Base-by-base conservation (phyloP, 2,888 invertebrate genomes). In the Alsophila aescularia region DNA sequence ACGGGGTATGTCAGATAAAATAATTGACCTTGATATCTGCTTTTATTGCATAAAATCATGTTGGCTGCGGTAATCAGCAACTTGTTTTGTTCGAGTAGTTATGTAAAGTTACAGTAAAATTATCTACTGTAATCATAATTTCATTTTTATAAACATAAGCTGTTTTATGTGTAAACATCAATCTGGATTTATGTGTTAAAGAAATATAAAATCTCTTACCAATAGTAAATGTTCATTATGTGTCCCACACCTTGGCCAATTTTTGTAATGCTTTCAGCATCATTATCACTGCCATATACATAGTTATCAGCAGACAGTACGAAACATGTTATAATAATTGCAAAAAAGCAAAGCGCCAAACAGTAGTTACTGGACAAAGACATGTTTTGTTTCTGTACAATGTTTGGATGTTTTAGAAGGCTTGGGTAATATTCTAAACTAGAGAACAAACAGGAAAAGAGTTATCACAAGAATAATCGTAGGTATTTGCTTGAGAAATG, bases 221-320 rank as follows among this genome's bases (percentile, higher is more conserved):
- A 98, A 81, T 97, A 98, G 70, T 96, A 93, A 83, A 98, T 96
- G 87, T 95, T 96, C 87, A 47, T 66, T 21, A 96, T 95, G 60
- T 94, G 93, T 63, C 91, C 91, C 52, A 95, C 94, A 56, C 90
- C 90, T 80, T 89, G 90, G 37, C 91, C 91, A 64, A 91, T 89
- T 83, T 91, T 91, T 50, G 85, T 75, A 67, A 90, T 82, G 65
- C 90, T 84, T 93, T 95, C 84, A 92, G 93, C 67, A 93, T 95
- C 78, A 96, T 93, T 93, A 94, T 96, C 83, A 72, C 69, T 82
- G 32, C 84, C 87, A 62, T 73, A 65, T 37, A 77, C 85, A 69
- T 77, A 82, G 64, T 79, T 83, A 72, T 81, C 75, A 56, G 75
- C 64, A 52, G 80, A 76, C 72, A 88, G 62, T 59, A 87, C 64